phyloP scores from a whole-genome alignment of 2,888 invertebrate species.

The Phengaris alcon region DNA sequence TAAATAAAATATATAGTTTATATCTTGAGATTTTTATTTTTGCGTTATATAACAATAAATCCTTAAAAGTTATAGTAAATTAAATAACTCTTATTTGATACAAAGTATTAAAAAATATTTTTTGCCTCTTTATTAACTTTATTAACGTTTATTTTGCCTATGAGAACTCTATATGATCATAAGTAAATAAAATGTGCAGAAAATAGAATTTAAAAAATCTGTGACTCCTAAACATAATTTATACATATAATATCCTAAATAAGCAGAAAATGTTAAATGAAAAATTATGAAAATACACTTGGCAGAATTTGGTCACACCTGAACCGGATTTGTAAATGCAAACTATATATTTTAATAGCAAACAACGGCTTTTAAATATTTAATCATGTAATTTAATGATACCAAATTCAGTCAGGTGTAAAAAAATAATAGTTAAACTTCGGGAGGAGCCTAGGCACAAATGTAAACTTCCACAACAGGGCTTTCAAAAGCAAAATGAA shows the following conservation, averaged over 20 bases:
- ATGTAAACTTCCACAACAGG: background rate
- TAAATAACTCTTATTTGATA: background rate
- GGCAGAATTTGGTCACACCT: background rate
- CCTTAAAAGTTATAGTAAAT: background rate
- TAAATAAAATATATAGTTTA: background rate
- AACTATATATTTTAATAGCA: background rate
- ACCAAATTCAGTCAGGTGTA: too few relatives aligned
- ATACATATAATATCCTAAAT: too few relatives aligned
- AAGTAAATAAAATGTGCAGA: background rate
- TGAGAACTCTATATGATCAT: background rate
- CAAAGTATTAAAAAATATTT: background rate
- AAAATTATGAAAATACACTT: background rate
- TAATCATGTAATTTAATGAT: too few relatives aligned
- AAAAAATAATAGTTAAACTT: background rate
- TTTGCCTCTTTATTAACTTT: too few relatives aligned
- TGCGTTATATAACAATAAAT: background rate
- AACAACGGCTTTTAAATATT: too few relatives aligned
- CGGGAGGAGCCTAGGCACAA: background rate
- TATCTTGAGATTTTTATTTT: background rate
- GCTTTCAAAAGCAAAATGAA: background rate
- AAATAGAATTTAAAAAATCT: background rate
- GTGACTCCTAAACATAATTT: background rate
- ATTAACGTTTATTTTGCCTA: background rate
- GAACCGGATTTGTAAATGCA: background rate
- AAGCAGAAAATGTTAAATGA: background rate